Evolutionary conservation across 2,888 invertebrate species (phyloP).

Genomic region (Dryobota labecula): DNA sequence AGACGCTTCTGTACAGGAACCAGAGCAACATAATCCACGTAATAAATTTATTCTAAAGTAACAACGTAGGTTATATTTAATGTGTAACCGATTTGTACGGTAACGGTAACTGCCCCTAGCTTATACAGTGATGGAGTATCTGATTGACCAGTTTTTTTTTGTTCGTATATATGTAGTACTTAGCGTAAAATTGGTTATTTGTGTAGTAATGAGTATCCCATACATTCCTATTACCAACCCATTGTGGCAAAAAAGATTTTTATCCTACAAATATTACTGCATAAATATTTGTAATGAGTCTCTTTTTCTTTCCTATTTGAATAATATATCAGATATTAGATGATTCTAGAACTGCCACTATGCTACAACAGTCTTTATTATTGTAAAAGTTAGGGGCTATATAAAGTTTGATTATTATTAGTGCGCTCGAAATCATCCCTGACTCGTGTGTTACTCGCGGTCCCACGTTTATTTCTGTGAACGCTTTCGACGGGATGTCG

Average conservation of each 20-base stretch:
- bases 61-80: conserved; percentile 44
- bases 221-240: background rate
- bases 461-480: conserved; percentile 36
- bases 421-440: conserved; percentile 29
- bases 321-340: background rate
- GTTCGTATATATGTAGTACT: no score
- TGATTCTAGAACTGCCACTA: background rate
- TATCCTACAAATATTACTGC: background rate
- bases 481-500: conserved; percentile 50
- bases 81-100: conserved; percentile 28
- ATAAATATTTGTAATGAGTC: background rate
- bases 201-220: background rate
- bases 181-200: background rate
- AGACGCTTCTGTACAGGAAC: conserved; percentile 50
- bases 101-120: conserved; percentile 10
- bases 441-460: conserved; percentile 17
- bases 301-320: background rate
- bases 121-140: conserved; percentile 24
- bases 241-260: background rate
- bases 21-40: conserved; percentile 57
- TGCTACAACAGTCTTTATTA: background rate
- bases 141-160: background rate
- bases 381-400: conserved; percentile 21
- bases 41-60: conserved; percentile 58
- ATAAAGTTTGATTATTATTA: conserved; percentile 25